Evolutionary conservation across 2,797 vertebrate species (phyloP), one percentile per base, ranked within the genome.

Genomic region (Phalloptychus januarius): DNA sequence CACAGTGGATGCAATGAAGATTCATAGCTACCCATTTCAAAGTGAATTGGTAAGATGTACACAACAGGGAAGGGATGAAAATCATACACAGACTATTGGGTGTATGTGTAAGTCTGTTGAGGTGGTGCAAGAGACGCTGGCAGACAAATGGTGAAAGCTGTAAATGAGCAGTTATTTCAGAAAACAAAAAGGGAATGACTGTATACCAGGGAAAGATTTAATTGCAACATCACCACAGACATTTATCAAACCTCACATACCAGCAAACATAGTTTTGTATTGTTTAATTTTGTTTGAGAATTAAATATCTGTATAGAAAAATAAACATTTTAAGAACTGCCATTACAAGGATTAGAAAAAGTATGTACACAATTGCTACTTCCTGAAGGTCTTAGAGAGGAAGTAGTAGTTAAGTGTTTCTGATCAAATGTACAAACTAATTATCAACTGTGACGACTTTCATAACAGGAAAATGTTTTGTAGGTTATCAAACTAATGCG

Each of bases 1-100:
- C 94, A 94, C 89, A 88, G 63, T 78, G 87, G 80, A 93, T 94
- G 84, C 94, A 92, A 96, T 95, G 95, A 96, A 95, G 95, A 95
- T 96, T 96, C 94, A 96, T 96, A 83, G 92, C 92, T 86, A 92
- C 93, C 87, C 70, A 94, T 95, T 95, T 95, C 87, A 87, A 88
- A 90, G 78, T 81, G 85, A 80, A 85, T 85, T 77, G 85, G 79
- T 76, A 81, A 81, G 84, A 86, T 75, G 69, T 75, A 85, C 79
- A 79, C 79, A 73, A 88, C 85, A 76, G 77, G 75, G 15, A 61
- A 61, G 52, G 31, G 87, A 83, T 87, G 80, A 82, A 91, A 94
- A 95, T 90, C 88, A 90, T 90, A 84, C 85, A 86, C 75, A 84
- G 79, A 83, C 82, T 83, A 74, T 83, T 87, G 85, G 82, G 74